Base-by-base conservation (phyloP, 2,888 invertebrate genomes). In the Harpalus rubripes region DNA sequence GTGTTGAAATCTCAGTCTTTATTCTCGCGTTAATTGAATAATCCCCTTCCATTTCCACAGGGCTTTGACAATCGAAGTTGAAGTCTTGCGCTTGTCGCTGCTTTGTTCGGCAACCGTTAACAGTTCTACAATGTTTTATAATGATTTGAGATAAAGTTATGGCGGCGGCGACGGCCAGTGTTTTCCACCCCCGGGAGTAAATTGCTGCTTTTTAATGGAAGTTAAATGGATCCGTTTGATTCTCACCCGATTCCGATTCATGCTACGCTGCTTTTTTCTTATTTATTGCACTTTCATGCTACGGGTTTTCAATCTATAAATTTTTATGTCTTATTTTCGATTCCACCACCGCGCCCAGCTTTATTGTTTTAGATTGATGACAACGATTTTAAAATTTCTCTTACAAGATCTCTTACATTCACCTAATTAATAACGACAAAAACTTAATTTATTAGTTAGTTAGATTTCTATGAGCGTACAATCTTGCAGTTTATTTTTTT, bases 21-120 rank as follows among this genome's bases (percentile, higher is more conserved):
- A 85, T 85, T 85, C 85, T 80, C 80, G 85, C 85, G 85, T 79
- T 85, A 85, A 85, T 85, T 85, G 85, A 85, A 85, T 85, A 85
- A 85, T 85, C 85, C 85, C 79, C 85, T 80, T 59, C 80, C 85
- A 79, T 41, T 56, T 41, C 85, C 39, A 74, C 79, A 80, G 41
- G 18, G 79, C 85, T 85, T 85, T 85, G 85, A 85, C 85, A 85
- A 85, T 85, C 85, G 85, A 85, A 85, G 68, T 79, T 79, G 72
- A 80, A 80, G 80, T 65, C 81, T 74, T 74, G 41, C 26, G 58
- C 84, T 84, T 84, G 84, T 84, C 84, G 80, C 56, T 39, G 78
- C 84, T 85, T 85, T 79, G 85, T 84, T 84, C 68, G 61, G 79
- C 22, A 26, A 68, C 68, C 80, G 79, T 85, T 79, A 79, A 80